Conservation (phyloP, 2,113 vertebrate genomes). For the Ceyx cyanopectus region DNA sequence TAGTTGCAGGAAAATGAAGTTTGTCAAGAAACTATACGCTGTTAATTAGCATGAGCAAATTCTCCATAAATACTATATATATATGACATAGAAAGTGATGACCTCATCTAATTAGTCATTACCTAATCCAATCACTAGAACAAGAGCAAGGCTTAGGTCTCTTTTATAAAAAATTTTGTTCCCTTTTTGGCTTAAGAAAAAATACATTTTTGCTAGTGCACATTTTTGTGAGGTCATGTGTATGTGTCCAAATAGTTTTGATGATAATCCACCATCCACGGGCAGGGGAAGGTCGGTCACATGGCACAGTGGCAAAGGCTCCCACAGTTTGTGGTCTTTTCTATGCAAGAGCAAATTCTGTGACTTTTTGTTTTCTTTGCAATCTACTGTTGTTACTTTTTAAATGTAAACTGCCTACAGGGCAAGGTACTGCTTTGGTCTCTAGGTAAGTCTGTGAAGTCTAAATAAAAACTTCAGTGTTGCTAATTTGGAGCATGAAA, state of each 20-base stretch:
- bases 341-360: background rate
- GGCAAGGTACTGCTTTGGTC: background rate
- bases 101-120: constrained; percentile 62
- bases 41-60: constrained; percentile 52
- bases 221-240: constrained; percentile 35
- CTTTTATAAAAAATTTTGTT: background rate
- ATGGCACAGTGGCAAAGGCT: background rate
- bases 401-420: background rate
- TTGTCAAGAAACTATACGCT: constrained; percentile 46
- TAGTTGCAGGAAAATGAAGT: constrained; percentile 57
- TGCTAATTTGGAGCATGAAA: constrained; percentile 15
- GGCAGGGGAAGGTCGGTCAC: constrained; percentile 4
- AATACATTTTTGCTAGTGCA: background rate
- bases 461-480: constrained; percentile 5
- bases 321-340: background rate
- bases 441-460: background rate
- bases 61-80: constrained; percentile 36
- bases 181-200: constrained; percentile 2
- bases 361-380: constrained; percentile 24
- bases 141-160: background rate
- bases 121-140: constrained; percentile 45
- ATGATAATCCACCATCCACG: background rate
- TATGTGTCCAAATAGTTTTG: background rate
- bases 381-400: background rate
- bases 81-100: constrained; percentile 41